Evolutionary conservation across 1,140 invertebrate genomes (phyloP).

Genomic region (Trichogramma pretiosum): DNA sequence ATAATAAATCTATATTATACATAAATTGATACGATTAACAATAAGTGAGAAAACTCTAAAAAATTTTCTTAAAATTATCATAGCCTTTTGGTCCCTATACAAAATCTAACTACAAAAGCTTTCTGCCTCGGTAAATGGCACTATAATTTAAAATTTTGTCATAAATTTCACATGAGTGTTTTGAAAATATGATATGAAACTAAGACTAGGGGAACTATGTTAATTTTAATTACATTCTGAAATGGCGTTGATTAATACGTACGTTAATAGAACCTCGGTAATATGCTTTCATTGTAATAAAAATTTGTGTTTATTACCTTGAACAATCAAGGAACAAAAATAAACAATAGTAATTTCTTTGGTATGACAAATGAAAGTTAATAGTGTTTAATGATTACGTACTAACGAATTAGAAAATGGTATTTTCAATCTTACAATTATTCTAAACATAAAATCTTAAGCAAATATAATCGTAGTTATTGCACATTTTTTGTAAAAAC

Average conservation of each 20-base stretch:
- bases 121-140: slow-evolving; percentile 17
- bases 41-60: slow-evolving; percentile 14
- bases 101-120: slow-evolving; percentile 11
- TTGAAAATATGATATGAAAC: slow-evolving; percentile 2
- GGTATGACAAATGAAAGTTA: slow-evolving; percentile 22
- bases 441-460: too few species aligned
- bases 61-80: slow-evolving; percentile 5
- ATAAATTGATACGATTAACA: slow-evolving; percentile 20
- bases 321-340: too few species aligned
- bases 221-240: slow-evolving; percentile 9
- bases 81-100: slow-evolving; percentile 13
- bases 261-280: slow-evolving; percentile 10
- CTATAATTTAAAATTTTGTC: slow-evolving; percentile 9
- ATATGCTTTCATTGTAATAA: slow-evolving; percentile 17
- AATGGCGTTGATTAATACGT: slow-evolving; percentile 12
- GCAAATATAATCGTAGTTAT: too few species aligned
- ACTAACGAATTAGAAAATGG: too few species aligned
- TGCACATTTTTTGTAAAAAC: too few species aligned
- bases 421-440: too few species aligned
- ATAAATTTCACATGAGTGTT: slow-evolving; percentile 4
- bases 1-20: slow-evolving; percentile 15
- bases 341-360: slow-evolving; percentile 22
- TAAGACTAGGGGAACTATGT: slow-evolving; percentile 10
- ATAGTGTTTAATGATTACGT: slow-evolving; percentile 11
- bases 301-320: slow-evolving; percentile 12